Percentiles rank a stretch among this genome's conserved stretches.
phyloP scores from a whole-genome alignment of 2,888 invertebrate genomes.

The Hyposoter dolosus region DNA sequence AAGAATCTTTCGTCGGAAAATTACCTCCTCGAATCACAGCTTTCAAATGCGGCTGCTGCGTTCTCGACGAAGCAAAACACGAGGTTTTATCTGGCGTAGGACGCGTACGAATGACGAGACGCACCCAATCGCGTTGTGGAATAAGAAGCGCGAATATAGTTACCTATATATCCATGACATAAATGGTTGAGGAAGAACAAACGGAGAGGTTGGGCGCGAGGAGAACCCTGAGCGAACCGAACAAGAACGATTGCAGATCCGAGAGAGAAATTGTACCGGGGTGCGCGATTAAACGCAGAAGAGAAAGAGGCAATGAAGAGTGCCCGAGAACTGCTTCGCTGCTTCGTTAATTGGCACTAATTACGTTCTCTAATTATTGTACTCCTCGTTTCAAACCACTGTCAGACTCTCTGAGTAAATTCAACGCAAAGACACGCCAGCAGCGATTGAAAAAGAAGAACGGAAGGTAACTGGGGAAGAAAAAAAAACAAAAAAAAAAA shows the following conservation, averaged over 20 bases:
- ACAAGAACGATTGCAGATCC: conserved; percentile 43
- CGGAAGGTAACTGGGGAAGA: conserved; percentile 21
- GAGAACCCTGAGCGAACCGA: conserved; percentile 37
- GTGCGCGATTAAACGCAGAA: conserved; percentile 30
- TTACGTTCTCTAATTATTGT: conserved; percentile 81
- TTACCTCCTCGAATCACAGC: conserved; percentile 6
- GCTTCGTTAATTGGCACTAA: conserved; percentile 80
- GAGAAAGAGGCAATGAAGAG: conserved; percentile 62
- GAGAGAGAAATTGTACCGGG: conserved; percentile 8
- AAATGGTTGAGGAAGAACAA: conserved; percentile 33
- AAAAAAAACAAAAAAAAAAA: conserved; percentile 12
- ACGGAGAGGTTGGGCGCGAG: conserved; percentile 5
- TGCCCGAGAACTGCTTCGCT: conserved; percentile 73
- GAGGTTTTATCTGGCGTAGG: conserved; percentile 45
- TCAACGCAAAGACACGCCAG: conserved; percentile 29
- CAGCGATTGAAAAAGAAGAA: background rate
- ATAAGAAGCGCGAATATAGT: background rate
- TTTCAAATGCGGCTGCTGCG: background rate
- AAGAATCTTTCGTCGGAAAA: background rate
- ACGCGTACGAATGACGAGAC: conserved; percentile 44
- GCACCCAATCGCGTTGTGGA: conserved; percentile 42
- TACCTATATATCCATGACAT: conserved; percentile 38
- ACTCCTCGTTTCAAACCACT: conserved; percentile 75
- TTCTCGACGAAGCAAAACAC: conserved; percentile 10
- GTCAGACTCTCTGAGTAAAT: conserved; percentile 67